Evolutionary conservation across 2,113 vertebrate species (phyloP).

Genomic region (Corvus hawaiiensis): DNA sequence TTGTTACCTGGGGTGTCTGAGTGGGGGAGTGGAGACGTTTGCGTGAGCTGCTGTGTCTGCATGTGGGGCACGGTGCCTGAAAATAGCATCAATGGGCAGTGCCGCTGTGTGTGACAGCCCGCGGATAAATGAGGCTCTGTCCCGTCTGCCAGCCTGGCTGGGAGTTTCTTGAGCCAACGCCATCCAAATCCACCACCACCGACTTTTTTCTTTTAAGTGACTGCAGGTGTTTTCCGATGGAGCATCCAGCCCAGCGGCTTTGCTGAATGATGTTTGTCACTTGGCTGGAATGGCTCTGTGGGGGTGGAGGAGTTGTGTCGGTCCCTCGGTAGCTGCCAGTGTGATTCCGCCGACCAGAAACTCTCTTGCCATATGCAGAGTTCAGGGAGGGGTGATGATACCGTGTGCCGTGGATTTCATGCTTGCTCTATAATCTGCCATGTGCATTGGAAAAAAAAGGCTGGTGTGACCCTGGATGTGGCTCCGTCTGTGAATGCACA

Average conservation of each 20-base stretch:
- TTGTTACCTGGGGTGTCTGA: not conserved
- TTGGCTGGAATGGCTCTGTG: not conserved
- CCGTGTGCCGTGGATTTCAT: not conserved
- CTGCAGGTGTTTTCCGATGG: conserved; percentile 16
- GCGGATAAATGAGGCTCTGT: not conserved
- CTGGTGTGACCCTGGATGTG: not conserved
- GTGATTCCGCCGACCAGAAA: not conserved
- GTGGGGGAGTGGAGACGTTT: not conserved
- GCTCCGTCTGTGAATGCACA: not conserved
- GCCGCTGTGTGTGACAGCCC: not conserved
- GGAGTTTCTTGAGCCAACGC: not conserved
- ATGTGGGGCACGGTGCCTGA: not conserved
- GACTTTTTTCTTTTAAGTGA: not conserved
- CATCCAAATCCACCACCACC: not conserved
- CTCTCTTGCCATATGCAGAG: not conserved
- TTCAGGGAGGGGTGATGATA: not conserved
- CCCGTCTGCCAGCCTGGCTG: not conserved
- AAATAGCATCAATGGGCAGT: not conserved
- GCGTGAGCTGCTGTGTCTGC: not conserved
- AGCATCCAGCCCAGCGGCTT: not conserved
- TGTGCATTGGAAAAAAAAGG: not conserved
- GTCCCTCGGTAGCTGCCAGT: not conserved
- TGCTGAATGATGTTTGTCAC: not conserved
- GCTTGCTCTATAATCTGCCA: not conserved
- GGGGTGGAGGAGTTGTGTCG: rapidly evolving